Evolutionary conservation across 2,888 invertebrate genomes (phyloP).

Genomic region (Chrysopilus asiliformis): DNA sequence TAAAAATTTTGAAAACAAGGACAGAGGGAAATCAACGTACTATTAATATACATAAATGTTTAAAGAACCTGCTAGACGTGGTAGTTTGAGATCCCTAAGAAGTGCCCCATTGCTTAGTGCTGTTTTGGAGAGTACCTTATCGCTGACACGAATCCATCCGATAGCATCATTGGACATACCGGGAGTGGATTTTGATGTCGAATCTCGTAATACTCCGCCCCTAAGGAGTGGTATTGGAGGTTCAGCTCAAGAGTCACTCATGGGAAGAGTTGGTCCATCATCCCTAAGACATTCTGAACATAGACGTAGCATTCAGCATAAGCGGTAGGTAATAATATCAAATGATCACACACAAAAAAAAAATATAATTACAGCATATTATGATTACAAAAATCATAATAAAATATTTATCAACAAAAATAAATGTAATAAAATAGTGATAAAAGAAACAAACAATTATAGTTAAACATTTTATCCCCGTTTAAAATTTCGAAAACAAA

Average conservation of each 20-base stretch:
- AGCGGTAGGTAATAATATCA: constrained; percentile 29
- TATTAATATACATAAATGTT: no score
- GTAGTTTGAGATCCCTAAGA: constrained; percentile 37
- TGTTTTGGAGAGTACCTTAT: constrained; percentile 35
- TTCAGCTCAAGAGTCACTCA: constrained; percentile 18
- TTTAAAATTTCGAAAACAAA: no score
- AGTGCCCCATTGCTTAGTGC: constrained; percentile 37
- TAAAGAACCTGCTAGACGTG: constrained; percentile 34
- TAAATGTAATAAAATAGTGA: no score
- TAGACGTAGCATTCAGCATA: constrained; percentile 31
- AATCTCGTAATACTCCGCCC: constrained; percentile 24
- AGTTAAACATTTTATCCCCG: no score
- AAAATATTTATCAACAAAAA: no score
- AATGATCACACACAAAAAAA: no score
- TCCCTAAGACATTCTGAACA: constrained; percentile 27
- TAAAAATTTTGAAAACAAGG: no score
- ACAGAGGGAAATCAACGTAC: no score
- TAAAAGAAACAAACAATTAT: no score
- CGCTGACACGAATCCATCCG: constrained; percentile 36
- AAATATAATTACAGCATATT: no score
- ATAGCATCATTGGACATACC: constrained; percentile 35
- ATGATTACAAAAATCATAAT: no score
- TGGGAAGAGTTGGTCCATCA: constrained; percentile 26
- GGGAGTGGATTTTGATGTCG: constrained; percentile 33
- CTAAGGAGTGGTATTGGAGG: constrained; percentile 26